Evolutionary conservation across 2,797 vertebrate species (phyloP), one percentile per base, ranked within the genome.

Genomic region (Mastacembelus armatus): DNA sequence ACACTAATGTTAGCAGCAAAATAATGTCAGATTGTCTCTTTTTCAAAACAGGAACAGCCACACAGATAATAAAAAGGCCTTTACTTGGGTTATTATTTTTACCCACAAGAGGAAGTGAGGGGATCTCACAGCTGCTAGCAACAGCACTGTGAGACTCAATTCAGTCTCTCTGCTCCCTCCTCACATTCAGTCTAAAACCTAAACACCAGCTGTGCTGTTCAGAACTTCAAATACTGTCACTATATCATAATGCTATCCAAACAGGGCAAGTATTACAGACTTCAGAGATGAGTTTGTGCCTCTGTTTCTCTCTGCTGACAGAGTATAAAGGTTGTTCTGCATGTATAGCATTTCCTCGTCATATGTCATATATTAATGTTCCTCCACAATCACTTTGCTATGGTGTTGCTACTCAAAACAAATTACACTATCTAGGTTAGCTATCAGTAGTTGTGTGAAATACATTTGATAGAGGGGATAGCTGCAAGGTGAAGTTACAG

Each of bases 51-150:
- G 66, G 42, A 77, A 81, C 64, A 27, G 1, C 59, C 42, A 29
- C 7, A 38, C 7, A 35, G 32, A 22, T 5, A 32, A 66, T 55
- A 77, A 51, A 33, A 65, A 33, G 35, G 49, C 64, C 70, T 44
- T 39, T n/a, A 10, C 33, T n/a, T n/a, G 42, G 7, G 62, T 76
- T 71, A 49, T 69, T 74, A 66, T 73, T 78, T 71, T 51, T 39
- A 57, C 29, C 72, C 2, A n/a, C 36, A 48, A 32, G 48, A 83
- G 77, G 80, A 88, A 84, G 83, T 81, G 58, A 66, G 56, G 72
- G 45, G 43, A 71, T 40, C 48, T 43, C 43, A 54, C 77, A 88
- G 76, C 81, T 70, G 55, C 44, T 24, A 9, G 21, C 45, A 43
- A 66, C 55, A 51, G 33, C 8, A 10, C 12, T 16, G 19, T 29